Evolutionary conservation across 1,140 invertebrate species (phyloP), one percentile per base, ranked within the genome.

Genomic region (Anoplophora glabripennis): DNA sequence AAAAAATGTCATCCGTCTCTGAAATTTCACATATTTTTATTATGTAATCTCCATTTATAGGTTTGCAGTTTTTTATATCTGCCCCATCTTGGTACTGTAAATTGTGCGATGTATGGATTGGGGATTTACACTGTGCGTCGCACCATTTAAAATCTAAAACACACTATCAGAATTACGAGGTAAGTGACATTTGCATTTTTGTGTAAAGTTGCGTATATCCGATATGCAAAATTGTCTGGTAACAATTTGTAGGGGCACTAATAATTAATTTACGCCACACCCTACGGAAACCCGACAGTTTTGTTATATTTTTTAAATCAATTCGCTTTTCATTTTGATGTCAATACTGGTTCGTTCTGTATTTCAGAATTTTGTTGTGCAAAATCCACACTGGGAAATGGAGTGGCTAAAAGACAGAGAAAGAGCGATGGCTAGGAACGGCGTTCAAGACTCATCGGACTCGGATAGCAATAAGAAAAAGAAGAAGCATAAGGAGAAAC

Each of bases 81-180:
- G 86, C 90, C 0, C 87, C 87, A 10, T 88, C 89, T n/a, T 93
- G 90, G 90, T 94, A 89, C 76, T 94, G 91, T 75, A 89, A 89
- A 70, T 78, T 94, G 34, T 94, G 91, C 66, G 85, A 90, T 72
- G 80, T 84, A 59, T 94, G 90, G 87, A 90, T 93, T 63, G 91
- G 90, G 0, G 91, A 94, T 74, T 80, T 91, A 40, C 89, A 92
- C 74, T 92, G 90, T 75, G 90, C 90, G 8, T 89, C 88, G 18
- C 81, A 88, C 4, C 91, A 94, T 78, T 77, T 94, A 42, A 92
- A 92, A 69, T 90, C 88, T 0, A 78, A 86, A 51, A 72, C 79
- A 4, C 91, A 94, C 76, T 85, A 86, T 53, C 84, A 87, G 61
- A 89, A 89, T 72, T 93, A 89, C 75, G 80, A 84, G 40, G 90